These are phyloP conservation scores for Ctenochaetus hawaiiensis DNA, from an alignment of 2,797 vertebrate species.

Conservation along the genomic window DNA sequence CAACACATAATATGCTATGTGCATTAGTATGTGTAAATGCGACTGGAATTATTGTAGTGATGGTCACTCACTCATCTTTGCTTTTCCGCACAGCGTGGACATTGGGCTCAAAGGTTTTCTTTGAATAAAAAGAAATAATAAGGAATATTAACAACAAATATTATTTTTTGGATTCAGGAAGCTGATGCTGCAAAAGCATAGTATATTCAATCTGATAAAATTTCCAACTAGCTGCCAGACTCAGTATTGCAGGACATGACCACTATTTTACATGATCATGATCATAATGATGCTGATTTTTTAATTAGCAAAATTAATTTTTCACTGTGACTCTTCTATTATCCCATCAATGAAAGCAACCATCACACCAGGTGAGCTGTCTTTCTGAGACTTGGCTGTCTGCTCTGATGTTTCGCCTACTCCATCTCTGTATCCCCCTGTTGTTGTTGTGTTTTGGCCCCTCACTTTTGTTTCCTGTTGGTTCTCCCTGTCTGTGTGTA, in stretches of 20 bases:
- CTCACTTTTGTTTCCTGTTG: no score
- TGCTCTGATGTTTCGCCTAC: no score
- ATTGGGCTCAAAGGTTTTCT: constrained; percentile 87
- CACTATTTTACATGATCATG: not conserved
- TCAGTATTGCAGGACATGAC: not conserved
- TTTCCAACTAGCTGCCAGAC: not conserved
- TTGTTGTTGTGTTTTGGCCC: no score
- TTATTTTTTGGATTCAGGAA: not conserved
- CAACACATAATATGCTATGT: not conserved
- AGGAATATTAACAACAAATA: not conserved
- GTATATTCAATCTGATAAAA: not conserved
- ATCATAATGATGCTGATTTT: not conserved
- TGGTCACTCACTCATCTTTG: constrained; percentile 85
- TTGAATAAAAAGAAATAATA: not conserved
- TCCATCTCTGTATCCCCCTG: no score
- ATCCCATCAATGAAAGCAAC: no score
- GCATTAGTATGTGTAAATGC: not conserved
- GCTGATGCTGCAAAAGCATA: not conserved
- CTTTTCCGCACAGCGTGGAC: constrained; percentile 84
- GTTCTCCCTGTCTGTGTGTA: no score
- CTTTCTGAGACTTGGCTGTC: no score
- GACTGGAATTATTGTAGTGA: not conserved
- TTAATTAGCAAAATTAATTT: no score
- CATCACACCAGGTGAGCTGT: no score
- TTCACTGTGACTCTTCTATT: no score